Base-by-base conservation (phyloP, 2,888 invertebrate species). In the Maniola hyperantus region DNA sequence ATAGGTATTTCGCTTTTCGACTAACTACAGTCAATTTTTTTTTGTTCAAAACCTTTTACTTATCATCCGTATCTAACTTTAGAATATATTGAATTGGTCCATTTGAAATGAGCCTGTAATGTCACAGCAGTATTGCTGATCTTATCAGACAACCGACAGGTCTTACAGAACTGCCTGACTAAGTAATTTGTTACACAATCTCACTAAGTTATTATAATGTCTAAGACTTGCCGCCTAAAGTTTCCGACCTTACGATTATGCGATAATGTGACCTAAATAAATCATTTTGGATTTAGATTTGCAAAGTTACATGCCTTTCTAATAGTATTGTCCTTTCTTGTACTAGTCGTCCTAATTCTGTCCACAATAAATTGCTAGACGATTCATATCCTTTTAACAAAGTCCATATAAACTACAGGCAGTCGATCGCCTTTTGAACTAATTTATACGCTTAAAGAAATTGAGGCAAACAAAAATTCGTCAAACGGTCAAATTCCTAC, bases 201-300 rank as follows among this genome's bases (percentile, higher is more conserved):
- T 4, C 33, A 54, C n/a, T 33, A 11, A 46, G n/a, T 15, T 46
- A 51, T 26, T 51, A 34, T 36, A 54, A 54, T 54, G 34, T 36
- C 54, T 36, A 54, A 54, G 15, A 8, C 34, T 54, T 15, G 34
- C 54, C 34, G 54, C 34, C 36, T n/a, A 54, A 34, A 54, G 33
- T 34, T 53, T 54, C 13, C 34, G 34, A 54, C 15, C 54, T 53
- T 53, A 20, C 13, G 36, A 54, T 54, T 34, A 54, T 54, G 34
- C 34, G 34, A 54, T 54, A 36, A 15, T 26, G 53, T 11, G n/a
- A 53, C 33, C 53, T 53, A 33, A 53, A 53, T 20, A 51, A 51
- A 26, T 26, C 51, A 51, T 51, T 51, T 20, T 11, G 26, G 20
- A 26, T 51, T 11, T 6, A 51, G 26, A 20, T 6, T 51, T 51